Base-by-base conservation (phyloP, 2,888 invertebrate genomes). In the Ptilodon capucinus region DNA sequence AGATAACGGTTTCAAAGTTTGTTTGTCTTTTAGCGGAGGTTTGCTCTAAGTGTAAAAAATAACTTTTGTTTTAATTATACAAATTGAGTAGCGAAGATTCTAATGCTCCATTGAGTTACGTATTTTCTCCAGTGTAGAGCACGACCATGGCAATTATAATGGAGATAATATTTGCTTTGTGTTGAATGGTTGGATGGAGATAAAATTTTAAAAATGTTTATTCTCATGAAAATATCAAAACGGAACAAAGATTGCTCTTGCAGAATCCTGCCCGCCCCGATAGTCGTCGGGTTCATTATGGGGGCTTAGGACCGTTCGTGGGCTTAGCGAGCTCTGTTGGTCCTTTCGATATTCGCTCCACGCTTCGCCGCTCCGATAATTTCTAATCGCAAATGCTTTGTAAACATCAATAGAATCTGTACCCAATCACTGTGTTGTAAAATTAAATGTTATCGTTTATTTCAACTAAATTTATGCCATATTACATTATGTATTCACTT, bases 261-360 rank as follows among this genome's bases (percentile, higher is more conserved):
- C 16, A 18, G 13, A 13, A 38, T 38, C 19, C 74, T 72, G 74
- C 68, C 57, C 63, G 71, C 75, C 77, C 69, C 57, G 71, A 73
- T 69, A 64, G n/a, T n/a, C n/a, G n/a, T n/a, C n/a, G n/a, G 72
- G 67, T 82, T 79, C 78, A 80, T 85, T 84, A 81, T 60, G 65
- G 50, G 54, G 57, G 76, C 70, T 75, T 69, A 70, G 61, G 48
- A 48, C 42, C 53, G 71, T 71, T 66, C 60, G 50, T 57, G 62
- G 66, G 65, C 66, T 76, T 76, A 68, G 70, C 61, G 57, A 55
- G 57, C 54, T 54, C 65, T 70, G 66, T 74, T 74, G 71, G 68
- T 74, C 60, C 67, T 64, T 66, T 64, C 65, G 61, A 71, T 67
- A 60, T 69, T 64, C 55, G 45, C 45, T 51, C 44, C 35, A 14